Evolutionary conservation across 2,888 invertebrate genomes (phyloP).

Genomic region (Kuschelorhynchus macadamiae): DNA sequence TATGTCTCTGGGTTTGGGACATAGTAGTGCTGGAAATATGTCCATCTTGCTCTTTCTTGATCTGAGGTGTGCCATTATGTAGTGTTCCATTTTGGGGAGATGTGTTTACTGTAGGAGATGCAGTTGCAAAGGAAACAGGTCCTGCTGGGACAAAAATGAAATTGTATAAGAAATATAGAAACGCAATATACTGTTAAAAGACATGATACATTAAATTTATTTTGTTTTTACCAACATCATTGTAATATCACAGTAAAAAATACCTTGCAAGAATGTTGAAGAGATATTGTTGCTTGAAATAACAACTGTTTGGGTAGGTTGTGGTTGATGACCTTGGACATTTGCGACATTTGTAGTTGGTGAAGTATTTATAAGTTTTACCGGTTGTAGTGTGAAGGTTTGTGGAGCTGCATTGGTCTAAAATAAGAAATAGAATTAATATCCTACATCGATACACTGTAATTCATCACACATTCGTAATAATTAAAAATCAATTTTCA

Average conservation of each 20-base stretch:
- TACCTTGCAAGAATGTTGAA: conserved; percentile 53
- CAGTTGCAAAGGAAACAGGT: conserved; percentile 42
- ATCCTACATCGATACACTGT: background rate
- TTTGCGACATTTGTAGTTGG: conserved; percentile 25
- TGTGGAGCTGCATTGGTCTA: conserved; percentile 34
- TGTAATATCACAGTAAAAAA: no score
- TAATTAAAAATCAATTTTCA: no score
- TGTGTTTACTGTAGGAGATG: conserved; percentile 31
- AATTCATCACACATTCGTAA: no score
- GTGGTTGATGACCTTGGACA: conserved; percentile 12
- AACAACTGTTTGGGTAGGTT: conserved; percentile 51
- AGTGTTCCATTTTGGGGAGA: conserved; percentile 39
- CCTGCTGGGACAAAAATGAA: conserved; percentile 18
- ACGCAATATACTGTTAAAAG: no score
- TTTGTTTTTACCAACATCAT: no score
- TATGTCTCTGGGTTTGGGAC: conserved; percentile 53
- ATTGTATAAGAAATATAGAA: no score
- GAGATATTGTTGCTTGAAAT: conserved; percentile 55
- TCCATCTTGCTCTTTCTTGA: conserved; percentile 67
- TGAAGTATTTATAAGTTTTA: conserved; percentile 45
- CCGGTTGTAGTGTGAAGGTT: conserved; percentile 44
- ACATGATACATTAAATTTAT: no score
- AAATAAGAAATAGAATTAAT: conserved; percentile 5
- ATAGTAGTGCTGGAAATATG: conserved; percentile 55
- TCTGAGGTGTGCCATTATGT: conserved; percentile 19